These are phyloP conservation scores for Carettochelys insculpta DNA, from an alignment of 2,113 vertebrate genomes.

Conservation along the genomic window DNA sequence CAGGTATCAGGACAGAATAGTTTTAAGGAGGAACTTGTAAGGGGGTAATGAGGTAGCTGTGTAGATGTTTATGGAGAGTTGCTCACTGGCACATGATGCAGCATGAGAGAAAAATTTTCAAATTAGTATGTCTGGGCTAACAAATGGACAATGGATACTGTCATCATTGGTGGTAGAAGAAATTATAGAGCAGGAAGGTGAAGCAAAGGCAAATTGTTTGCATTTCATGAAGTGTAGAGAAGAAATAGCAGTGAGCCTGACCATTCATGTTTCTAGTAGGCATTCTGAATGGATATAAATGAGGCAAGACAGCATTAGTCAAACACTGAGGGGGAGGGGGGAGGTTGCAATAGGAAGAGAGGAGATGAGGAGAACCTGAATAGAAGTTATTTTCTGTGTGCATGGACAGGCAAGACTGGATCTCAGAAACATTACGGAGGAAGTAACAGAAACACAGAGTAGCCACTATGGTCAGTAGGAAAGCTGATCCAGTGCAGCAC, in stretches of 20 bases:
- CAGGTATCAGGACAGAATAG: neutral
- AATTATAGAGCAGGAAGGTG: neutral
- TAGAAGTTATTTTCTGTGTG: neutral
- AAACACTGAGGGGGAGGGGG: neutral
- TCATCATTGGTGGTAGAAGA: neutral
- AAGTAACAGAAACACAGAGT: neutral
- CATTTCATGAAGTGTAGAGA: neutral
- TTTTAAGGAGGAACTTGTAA: neutral
- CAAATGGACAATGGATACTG: neutral
- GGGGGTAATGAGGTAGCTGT: neutral
- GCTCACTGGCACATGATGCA: neutral
- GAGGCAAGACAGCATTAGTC: neutral
- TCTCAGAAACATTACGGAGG: neutral
- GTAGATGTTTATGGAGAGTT: neutral
- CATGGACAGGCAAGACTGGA: neutral
- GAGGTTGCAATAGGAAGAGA: neutral
- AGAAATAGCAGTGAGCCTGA: neutral
- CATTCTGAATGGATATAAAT: neutral
- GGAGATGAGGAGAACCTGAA: neutral
- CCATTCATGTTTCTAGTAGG: neutral
- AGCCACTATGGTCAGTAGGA: neutral
- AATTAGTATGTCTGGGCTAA: neutral
- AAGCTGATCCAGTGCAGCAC: neutral
- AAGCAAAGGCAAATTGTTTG: neutral
- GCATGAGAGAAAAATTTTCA: neutral